These are phyloP conservation scores for Motacilla tschutschensis DNA, from an alignment of 2,113 vertebrate genomes.

Conservation along the genomic window DNA sequence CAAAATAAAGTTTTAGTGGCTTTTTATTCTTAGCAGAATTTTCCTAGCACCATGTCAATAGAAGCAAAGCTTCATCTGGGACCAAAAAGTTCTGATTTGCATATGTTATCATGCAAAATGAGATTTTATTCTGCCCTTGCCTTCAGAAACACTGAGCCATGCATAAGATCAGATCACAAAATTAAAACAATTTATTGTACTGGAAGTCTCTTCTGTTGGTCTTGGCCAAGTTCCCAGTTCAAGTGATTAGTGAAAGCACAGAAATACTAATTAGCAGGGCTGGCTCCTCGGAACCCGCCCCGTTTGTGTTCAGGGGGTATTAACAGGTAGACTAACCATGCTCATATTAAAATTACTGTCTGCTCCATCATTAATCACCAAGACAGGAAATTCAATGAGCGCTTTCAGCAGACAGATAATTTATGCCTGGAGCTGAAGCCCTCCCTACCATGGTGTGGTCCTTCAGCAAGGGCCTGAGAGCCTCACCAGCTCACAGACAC, in stretches of 20 bases:
- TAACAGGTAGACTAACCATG: background rate
- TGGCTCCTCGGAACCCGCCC: conserved; percentile 17
- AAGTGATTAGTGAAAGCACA: conserved; percentile 61
- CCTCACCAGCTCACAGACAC: background rate
- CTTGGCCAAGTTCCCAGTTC: conserved; percentile 65
- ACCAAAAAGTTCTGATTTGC: conserved; percentile 51
- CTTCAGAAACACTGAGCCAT: conserved; percentile 56
- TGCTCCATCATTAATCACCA: background rate
- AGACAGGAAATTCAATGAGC: background rate
- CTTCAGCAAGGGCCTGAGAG: background rate
- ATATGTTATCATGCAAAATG: conserved; percentile 44
- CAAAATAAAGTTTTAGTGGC: conserved; percentile 57
- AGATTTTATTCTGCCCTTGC: conserved; percentile 59
- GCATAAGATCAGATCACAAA: conserved; percentile 48
- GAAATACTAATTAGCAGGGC: conserved; percentile 66
- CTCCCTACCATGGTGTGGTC: rapidly evolving
- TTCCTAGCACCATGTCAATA: conserved; percentile 30
- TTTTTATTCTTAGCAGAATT: conserved; percentile 19
- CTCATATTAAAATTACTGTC: background rate
- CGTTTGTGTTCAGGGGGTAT: conserved; percentile 3
- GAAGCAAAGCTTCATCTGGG: conserved; percentile 4
- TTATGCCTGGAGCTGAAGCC: background rate
- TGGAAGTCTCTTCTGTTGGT: conserved; percentile 59
- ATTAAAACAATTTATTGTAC: conserved; percentile 67
- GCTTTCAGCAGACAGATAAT: background rate